phyloP scores from a whole-genome alignment of 2,113 vertebrate genomes.

The Nipponia nippon region DNA sequence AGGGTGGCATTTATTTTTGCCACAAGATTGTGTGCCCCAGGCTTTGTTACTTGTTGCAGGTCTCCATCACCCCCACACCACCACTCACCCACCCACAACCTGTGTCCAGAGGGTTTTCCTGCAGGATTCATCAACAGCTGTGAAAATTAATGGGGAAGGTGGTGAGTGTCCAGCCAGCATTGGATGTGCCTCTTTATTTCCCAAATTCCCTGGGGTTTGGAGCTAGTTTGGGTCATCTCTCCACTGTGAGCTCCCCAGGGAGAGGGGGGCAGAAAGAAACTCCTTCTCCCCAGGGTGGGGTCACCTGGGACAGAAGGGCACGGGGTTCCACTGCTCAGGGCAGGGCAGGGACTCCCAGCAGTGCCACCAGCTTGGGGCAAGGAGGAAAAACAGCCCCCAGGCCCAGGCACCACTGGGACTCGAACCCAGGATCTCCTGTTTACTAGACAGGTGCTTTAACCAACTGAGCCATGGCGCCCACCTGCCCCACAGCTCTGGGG shows the following conservation, averaged over 20 bases:
- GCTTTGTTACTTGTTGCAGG: background rate
- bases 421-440: slow-evolving; percentile 89
- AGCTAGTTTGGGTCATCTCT: background rate
- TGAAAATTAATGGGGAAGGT: background rate
- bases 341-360: background rate
- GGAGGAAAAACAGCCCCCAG: background rate
- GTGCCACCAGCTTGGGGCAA: background rate
- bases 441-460: slow-evolving; percentile 89
- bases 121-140: background rate
- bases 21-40: background rate
- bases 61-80: background rate
- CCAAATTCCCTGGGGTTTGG: background rate
- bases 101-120: background rate
- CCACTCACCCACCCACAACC: too few relatives aligned
- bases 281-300: background rate
- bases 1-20: background rate
- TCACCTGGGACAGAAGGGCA: rapidly evolving
- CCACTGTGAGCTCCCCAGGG: background rate
- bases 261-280: background rate
- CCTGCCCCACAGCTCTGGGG: rapidly evolving
- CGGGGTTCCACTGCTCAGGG: background rate
- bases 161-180: background rate
- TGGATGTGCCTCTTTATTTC: background rate
- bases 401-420: slow-evolving; percentile 84
- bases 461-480: slow-evolving; percentile 79